Percentiles rank a stretch among this genome's conserved stretches.
phyloP scores from a whole-genome alignment of 2,888 invertebrate genomes.

The Drosophila atripex region DNA sequence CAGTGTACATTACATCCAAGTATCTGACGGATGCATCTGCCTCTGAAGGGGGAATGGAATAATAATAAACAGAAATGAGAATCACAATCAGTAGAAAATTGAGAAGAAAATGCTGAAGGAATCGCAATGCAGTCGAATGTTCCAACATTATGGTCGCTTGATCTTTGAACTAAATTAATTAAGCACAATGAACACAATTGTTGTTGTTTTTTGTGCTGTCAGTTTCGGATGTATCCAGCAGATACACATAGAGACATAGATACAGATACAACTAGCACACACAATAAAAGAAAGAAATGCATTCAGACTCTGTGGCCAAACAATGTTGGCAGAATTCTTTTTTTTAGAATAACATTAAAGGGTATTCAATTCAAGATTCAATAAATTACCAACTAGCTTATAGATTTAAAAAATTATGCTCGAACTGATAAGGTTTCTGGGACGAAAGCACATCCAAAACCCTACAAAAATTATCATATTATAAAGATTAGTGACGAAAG shows the following conservation, averaged over 20 bases:
- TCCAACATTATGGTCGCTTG: constrained; percentile 73
- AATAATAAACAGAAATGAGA: constrained; percentile 13
- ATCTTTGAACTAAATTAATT: constrained; percentile 84
- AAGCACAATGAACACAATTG: constrained; percentile 84
- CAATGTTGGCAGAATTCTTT: constrained; percentile 5
- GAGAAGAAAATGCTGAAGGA: constrained; percentile 37
- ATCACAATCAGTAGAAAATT: not conserved
- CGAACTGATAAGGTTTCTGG: no score
- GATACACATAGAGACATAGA: constrained; percentile 27
- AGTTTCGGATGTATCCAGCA: constrained; percentile 48
- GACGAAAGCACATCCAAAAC: no score
- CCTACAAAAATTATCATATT: no score
- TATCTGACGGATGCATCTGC: constrained; percentile 9
- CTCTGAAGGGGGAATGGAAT: not conserved
- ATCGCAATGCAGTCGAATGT: constrained; percentile 58
- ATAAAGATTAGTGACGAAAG: no score
- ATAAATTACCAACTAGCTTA: no score
- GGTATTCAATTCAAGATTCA: not conserved
- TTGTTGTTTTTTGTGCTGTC: constrained; percentile 50
- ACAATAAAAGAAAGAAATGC: constrained; percentile 32
- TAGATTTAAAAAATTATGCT: no score
- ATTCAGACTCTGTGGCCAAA: constrained; percentile 35
- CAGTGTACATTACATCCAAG: not conserved
- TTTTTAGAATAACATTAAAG: not conserved
- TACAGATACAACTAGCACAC: not conserved